phyloP scores from a whole-genome alignment of 2,797 vertebrate species.

The Valencia hispanica region DNA sequence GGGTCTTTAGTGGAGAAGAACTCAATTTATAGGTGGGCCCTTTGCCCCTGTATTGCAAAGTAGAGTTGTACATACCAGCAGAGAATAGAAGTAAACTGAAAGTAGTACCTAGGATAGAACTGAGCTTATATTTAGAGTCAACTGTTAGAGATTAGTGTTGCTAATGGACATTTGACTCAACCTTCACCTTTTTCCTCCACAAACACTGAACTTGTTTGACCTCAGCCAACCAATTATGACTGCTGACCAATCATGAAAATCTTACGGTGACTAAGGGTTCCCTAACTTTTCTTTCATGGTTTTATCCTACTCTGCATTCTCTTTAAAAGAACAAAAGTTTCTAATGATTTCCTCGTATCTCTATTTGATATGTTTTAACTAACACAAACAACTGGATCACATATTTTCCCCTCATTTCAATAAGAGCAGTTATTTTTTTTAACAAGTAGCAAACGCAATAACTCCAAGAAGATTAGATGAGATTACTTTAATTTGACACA shows the following conservation, averaged over 20 bases:
- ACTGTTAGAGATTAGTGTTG: background rate
- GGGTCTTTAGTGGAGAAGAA: too few relatives aligned
- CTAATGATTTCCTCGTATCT: constrained; percentile 8
- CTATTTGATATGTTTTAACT: constrained; percentile 25
- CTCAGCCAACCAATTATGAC: background rate
- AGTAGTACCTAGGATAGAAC: too few relatives aligned
- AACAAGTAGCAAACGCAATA: constrained; percentile 28
- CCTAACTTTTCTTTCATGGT: background rate
- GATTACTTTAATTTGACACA: constrained; percentile 45
- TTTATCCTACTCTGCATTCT: background rate
- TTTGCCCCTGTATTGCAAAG: too few relatives aligned
- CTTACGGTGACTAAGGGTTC: background rate
- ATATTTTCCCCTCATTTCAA: constrained; percentile 18
- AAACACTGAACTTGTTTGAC: background rate
- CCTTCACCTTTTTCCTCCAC: background rate
- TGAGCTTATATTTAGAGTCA: background rate
- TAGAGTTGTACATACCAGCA: too few relatives aligned
- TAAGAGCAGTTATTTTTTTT: constrained; percentile 4
- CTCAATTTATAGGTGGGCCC: too few relatives aligned
- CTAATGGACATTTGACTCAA: background rate
- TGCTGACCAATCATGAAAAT: background rate
- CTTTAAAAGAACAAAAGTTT: background rate
- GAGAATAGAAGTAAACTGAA: too few relatives aligned
- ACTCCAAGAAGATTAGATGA: constrained; percentile 23
- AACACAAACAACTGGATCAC: background rate